Base-by-base conservation (phyloP, 2,797 vertebrate genomes). In the Forpus xanthops region DNA sequence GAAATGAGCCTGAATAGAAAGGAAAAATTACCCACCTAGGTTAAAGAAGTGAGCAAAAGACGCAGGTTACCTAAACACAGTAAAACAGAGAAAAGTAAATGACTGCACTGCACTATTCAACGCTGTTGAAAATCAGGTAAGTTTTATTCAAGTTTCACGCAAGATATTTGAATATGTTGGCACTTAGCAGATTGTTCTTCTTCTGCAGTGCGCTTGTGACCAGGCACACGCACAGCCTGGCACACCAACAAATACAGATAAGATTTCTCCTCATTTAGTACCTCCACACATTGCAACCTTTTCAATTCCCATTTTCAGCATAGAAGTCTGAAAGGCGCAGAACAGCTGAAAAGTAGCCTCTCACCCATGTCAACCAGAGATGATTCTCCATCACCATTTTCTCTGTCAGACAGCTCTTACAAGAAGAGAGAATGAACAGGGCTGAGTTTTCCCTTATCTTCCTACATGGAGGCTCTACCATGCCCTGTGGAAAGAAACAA, bases 321-420 rank as follows among this genome's bases (percentile, higher is more conserved):
- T 23, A 25, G 5, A 37, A 52, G 52, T 14, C 65, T 62, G 47
- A 62, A 84, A 80, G 28, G 23, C 33, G 77, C 21, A 50, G 28
- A 49, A 66, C 28, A 55, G 11, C 10, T 39, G 53, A 74, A 47
- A 78, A 65, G 45, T 67, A 89, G 16, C 16, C 6, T 44, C 41
- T 74, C 0, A 0, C 55, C 52, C 16, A 8, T 37, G 56, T 30
- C 52, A 50, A 3, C 15, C 3, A 3, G 39, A 19, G 12, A 2
- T 33, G 24, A n/a, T 58, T 60, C 62, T 85, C 28, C 39, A 60
- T 31, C 60, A 68, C 39, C 20, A 6, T 77, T 73, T 73, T 28
- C 50, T 70, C 53, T 42, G 21, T 27, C 66, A 82, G 47, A 44
- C n/a, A 72, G 65, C 47, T 50, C 30, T 77, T 72, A 58, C 8